Conservation (phyloP, 2,888 invertebrate genomes). For the Campaea margaritaria region DNA sequence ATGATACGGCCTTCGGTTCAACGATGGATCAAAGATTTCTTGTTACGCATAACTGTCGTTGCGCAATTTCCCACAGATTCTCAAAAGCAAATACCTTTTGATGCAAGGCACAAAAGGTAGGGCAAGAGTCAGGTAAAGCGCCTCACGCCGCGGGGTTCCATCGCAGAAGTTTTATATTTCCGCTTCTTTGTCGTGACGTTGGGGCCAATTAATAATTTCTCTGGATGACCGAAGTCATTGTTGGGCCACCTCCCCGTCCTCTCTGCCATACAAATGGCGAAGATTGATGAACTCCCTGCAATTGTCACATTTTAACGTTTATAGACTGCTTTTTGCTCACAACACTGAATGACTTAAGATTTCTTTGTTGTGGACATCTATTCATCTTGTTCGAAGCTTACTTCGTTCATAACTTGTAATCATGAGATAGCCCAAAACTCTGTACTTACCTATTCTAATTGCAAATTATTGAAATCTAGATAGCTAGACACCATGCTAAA, state of each 20-base stretch:
- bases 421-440: not conserved
- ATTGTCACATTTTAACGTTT: conserved; percentile 79
- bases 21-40: conserved; percentile 62
- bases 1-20: conserved; percentile 64
- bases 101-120: conserved; percentile 75
- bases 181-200: conserved; percentile 81
- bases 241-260: conserved; percentile 67
- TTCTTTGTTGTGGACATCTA: conserved; percentile 37
- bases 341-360: conserved; percentile 60
- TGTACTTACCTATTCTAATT: conserved; percentile 1
- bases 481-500: not conserved
- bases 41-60: conserved; percentile 67
- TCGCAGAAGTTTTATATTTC: conserved; percentile 83
- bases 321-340: conserved; percentile 74
- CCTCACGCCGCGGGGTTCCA: conserved; percentile 77
- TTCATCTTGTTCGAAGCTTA: conserved; percentile 33
- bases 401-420: not conserved
- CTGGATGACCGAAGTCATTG: conserved; percentile 83
- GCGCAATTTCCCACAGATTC: conserved; percentile 82
- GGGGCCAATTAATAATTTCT: conserved; percentile 83
- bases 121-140: conserved; percentile 85
- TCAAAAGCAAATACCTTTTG: conserved; percentile 79
- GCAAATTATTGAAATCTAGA: not conserved
- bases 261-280: conserved; percentile 70
- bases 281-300: conserved; percentile 82